phyloP scores from a whole-genome alignment of 2,797 vertebrate genomes.

The Acropternis orthonyx region DNA sequence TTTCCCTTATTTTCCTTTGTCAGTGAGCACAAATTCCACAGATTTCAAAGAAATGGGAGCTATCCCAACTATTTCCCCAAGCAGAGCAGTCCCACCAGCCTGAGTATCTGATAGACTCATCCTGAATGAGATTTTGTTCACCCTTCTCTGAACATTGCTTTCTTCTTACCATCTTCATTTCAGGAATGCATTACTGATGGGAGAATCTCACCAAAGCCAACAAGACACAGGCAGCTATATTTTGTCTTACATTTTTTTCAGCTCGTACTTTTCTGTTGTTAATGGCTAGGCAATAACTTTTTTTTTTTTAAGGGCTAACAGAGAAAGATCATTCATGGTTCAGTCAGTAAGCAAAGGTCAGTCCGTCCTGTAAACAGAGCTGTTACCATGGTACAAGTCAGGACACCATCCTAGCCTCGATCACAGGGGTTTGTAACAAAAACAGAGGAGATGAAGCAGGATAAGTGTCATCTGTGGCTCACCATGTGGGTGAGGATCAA shows the following conservation, averaged over 20 bases:
- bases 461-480: neutral
- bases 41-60: neutral
- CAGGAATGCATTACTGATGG: neutral
- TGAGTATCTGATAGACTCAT: neutral
- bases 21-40: neutral
- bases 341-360: conserved; percentile 31
- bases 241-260: neutral
- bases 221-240: neutral
- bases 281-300: neutral
- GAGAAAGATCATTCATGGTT: neutral
- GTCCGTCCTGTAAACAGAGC: neutral
- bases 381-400: neutral
- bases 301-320: neutral
- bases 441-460: neutral
- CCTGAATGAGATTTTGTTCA: neutral
- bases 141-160: neutral
- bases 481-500: neutral
- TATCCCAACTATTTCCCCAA: neutral
- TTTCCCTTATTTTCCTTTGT: conserved; percentile 1
- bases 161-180: neutral
- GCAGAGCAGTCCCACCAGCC: neutral
- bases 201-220: neutral
- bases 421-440: neutral
- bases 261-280: neutral
- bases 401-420: neutral